These are phyloP conservation scores for Peromyscus aztecus DNA, from an alignment of 2,797 vertebrate species.

Conservation along the genomic window DNA sequence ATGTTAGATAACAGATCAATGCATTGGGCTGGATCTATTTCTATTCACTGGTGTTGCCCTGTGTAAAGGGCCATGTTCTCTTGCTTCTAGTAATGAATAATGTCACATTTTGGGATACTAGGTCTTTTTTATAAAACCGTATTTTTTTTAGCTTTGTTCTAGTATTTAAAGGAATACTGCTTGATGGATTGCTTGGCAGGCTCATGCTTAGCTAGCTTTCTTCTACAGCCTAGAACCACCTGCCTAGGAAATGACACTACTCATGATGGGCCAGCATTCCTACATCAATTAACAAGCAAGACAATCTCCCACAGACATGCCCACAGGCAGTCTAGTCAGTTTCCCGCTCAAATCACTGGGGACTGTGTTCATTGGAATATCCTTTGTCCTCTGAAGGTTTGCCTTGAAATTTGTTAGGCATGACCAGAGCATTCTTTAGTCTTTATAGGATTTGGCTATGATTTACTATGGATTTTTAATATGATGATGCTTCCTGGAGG, in stretches of 20 bases:
- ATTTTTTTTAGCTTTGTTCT: not conserved
- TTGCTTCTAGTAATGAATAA: not conserved
- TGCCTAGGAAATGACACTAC: not conserved
- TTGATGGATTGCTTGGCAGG: not conserved
- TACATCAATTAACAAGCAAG: not conserved
- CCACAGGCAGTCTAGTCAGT: not conserved
- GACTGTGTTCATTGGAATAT: not conserved
- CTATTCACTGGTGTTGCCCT: not conserved
- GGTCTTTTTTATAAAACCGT: not conserved
- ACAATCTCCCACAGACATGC: not conserved
- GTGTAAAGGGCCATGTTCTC: not conserved
- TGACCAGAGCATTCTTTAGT: not conserved
- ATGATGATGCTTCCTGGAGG: not conserved
- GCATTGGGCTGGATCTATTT: not conserved
- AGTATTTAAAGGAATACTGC: not conserved
- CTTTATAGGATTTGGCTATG: not conserved
- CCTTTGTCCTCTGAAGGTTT: not conserved
- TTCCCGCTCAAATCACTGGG: not conserved
- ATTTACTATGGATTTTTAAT: not conserved
- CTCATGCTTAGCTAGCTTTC: not conserved
- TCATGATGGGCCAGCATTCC: not conserved
- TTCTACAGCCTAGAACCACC: not conserved
- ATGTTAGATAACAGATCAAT: not conserved
- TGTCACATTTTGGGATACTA: not conserved
- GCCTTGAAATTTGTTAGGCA: not conserved